phyloP scores from a whole-genome alignment of 2,113 vertebrate species.

The Gadus macrocephalus region DNA sequence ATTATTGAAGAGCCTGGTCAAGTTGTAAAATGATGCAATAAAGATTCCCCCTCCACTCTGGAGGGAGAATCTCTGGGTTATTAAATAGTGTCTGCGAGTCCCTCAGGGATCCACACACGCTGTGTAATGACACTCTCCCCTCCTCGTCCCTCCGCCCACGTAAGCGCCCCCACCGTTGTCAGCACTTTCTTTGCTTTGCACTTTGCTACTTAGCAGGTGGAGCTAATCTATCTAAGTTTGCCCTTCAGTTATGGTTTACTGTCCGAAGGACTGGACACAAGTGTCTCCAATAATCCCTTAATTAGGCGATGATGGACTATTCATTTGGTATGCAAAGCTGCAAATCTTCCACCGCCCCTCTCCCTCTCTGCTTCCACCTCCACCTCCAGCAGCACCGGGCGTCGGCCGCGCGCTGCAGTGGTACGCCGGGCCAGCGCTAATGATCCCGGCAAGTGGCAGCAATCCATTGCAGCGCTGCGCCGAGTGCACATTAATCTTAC shows the following conservation, averaged over 20 bases:
- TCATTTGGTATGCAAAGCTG: slow-evolving; percentile 78
- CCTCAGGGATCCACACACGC: slow-evolving; percentile 29
- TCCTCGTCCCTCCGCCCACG: slow-evolving; percentile 36
- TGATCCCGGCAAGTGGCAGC: slow-evolving; percentile 79
- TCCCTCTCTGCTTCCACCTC: slow-evolving; percentile 11
- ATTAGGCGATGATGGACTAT: slow-evolving; percentile 75
- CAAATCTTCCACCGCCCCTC: slow-evolving; percentile 54
- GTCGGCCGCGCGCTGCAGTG: slow-evolving; percentile 55
- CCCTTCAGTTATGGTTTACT: slow-evolving; percentile 75
- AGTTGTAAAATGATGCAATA: slow-evolving; percentile 28
- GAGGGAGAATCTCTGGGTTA: slow-evolving; percentile 32
- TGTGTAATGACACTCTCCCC: slow-evolving; percentile 41
- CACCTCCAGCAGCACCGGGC: slow-evolving; percentile 23
- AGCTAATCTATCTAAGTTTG: slow-evolving; percentile 70
- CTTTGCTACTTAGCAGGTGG: slow-evolving; percentile 67
- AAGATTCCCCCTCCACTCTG: slow-evolving; percentile 17
- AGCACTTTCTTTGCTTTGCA: slow-evolving; percentile 67
- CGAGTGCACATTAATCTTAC: slow-evolving; percentile 75
- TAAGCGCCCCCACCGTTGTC: slow-evolving; percentile 51
- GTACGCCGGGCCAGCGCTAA: slow-evolving; percentile 68
- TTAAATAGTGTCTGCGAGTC: slow-evolving; percentile 33
- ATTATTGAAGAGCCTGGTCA: slow-evolving; percentile 1
- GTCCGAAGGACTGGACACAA: slow-evolving; percentile 69
- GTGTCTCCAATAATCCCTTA: slow-evolving; percentile 76
- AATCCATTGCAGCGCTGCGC: slow-evolving; percentile 73